Percentiles rank a stretch among this genome's conserved stretches.
These are phyloP conservation scores for Caenorhabditis panamensis DNA, from an alignment of 2,888 invertebrate species.

Conservation along the genomic window DNA sequence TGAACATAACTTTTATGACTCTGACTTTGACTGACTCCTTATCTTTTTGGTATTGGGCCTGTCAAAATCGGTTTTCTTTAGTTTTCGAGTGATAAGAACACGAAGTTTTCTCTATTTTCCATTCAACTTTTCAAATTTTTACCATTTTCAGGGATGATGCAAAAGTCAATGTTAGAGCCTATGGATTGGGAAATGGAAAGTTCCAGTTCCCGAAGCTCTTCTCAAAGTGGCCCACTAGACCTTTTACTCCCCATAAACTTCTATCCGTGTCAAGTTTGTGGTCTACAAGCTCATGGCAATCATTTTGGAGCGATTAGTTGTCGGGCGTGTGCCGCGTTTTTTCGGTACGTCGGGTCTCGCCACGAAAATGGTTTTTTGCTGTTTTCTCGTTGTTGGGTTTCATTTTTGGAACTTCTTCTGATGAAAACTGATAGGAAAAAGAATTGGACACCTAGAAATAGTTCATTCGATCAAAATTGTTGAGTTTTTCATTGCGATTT, in stretches of 20 bases:
- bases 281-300: slow-evolving; percentile 48
- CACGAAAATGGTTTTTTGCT: no score
- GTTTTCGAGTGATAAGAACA: background rate
- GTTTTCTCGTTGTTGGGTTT: no score
- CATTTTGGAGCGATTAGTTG: slow-evolving; percentile 61
- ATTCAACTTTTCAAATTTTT: no score
- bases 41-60: background rate
- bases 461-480: no score
- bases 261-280: slow-evolving; percentile 52
- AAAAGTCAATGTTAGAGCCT: background rate
- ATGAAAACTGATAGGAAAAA: no score
- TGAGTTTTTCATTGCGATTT: no score
- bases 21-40: no score
- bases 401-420: no score
- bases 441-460: no score
- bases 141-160: no score
- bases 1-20: background rate
- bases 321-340: slow-evolving; percentile 63
- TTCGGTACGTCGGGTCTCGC: slow-evolving; percentile 31
- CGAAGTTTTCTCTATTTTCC: no score
- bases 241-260: background rate
- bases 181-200: background rate
- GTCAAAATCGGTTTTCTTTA: background rate
- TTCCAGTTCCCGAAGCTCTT: background rate
- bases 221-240: background rate